These are phyloP conservation scores for Cistogaster globosa DNA, from an alignment of 2,888 invertebrate genomes.

Conservation along the genomic window DNA sequence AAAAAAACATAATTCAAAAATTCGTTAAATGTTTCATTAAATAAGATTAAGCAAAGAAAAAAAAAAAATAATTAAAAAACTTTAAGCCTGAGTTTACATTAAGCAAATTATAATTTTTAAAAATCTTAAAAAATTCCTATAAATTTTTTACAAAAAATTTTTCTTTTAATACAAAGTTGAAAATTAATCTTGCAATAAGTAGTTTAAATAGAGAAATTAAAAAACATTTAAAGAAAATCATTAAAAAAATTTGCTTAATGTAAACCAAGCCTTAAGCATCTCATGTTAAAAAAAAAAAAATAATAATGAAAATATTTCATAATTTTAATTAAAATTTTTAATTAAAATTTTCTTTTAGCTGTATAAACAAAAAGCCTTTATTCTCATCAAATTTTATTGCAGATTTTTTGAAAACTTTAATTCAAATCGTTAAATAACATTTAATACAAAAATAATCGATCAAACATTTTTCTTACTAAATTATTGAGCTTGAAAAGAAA, in stretches of 20 bases:
- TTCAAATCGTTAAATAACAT: slow-evolving; percentile 31
- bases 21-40: slow-evolving; percentile 81
- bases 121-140: no score
- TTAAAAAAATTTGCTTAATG: neutral
- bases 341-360: neutral
- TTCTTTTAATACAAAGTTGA: no score
- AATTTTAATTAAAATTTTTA: slow-evolving; percentile 8
- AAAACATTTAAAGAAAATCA: neutral
- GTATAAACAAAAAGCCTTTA: slow-evolving; percentile 27
- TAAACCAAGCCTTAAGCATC: neutral
- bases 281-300: slow-evolving; percentile 2
- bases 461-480: slow-evolving; percentile 45
- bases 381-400: neutral
- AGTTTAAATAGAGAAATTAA: no score
- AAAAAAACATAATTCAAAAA: slow-evolving; percentile 47
- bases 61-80: neutral
- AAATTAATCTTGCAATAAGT: no score
- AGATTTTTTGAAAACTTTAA: slow-evolving; percentile 40
- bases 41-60: slow-evolving; percentile 15
- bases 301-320: no score
- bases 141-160: no score
- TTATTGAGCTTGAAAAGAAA: slow-evolving; percentile 50
- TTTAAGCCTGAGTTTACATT: neutral
- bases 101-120: neutral
- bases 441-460: slow-evolving; percentile 20